These are phyloP conservation scores for Ataeniobius toweri DNA, from an alignment of 2,797 vertebrate species.

Conservation along the genomic window DNA sequence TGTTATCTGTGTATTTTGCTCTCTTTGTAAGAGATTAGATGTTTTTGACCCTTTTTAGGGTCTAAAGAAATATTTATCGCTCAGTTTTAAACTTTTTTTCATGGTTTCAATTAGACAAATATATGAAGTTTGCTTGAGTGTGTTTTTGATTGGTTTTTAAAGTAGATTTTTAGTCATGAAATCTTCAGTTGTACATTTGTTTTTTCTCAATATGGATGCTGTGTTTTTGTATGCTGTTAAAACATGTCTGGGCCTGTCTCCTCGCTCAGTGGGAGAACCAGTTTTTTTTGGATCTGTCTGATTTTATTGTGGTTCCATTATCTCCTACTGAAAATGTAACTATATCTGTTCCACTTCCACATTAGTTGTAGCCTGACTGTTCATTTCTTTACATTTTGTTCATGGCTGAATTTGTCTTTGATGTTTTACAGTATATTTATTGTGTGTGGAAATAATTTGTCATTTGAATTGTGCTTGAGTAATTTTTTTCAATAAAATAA, in stretches of 20 bases:
- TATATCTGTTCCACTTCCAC: slow-evolving; percentile 33
- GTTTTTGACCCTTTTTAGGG: slow-evolving; percentile 71
- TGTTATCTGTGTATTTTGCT: slow-evolving; percentile 41
- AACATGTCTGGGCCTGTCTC: slow-evolving; percentile 40
- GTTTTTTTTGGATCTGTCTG: slow-evolving; percentile 23
- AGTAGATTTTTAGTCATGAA: slow-evolving; percentile 19
- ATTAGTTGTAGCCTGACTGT: slow-evolving; percentile 37
- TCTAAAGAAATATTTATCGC: slow-evolving; percentile 48
- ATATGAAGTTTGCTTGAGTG: slow-evolving; percentile 40
- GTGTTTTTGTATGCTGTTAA: slow-evolving; percentile 37
- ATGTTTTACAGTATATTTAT: slow-evolving; percentile 71
- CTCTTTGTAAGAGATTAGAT: slow-evolving; percentile 82
- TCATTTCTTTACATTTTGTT: slow-evolving; percentile 38
- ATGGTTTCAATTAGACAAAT: slow-evolving; percentile 47
- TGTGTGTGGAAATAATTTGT: slow-evolving; percentile 49
- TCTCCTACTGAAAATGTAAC: slow-evolving; percentile 31
- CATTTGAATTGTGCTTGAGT: slow-evolving; percentile 66
- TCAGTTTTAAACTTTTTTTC: slow-evolving; percentile 43
- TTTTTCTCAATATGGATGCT: slow-evolving; percentile 41
- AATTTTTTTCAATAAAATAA: slow-evolving; percentile 77
- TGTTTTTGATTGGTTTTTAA: slow-evolving; percentile 32
- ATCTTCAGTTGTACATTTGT: slow-evolving; percentile 25
- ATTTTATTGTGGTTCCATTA: slow-evolving; percentile 6
- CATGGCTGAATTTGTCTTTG: slow-evolving; percentile 56
- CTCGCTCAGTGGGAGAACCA: slow-evolving; percentile 42